Evolutionary conservation across 2,113 vertebrate species (phyloP), one percentile per base, ranked within the genome.

Genomic region (Labrus mixtus): DNA sequence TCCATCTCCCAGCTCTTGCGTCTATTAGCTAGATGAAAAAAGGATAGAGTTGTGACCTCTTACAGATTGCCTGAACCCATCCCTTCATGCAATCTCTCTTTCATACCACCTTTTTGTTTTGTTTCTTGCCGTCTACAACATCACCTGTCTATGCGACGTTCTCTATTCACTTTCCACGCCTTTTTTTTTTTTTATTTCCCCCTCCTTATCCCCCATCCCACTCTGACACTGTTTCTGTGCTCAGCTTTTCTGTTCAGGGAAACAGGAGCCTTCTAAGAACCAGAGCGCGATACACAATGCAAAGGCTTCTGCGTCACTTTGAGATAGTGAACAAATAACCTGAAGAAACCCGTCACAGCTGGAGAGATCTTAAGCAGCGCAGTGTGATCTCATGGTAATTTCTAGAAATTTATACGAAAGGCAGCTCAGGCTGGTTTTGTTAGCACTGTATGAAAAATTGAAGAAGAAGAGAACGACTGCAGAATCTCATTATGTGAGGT

Each of bases 291-390:
- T 15, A 46, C 79, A 48, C 54, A 45, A 72, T 39, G 56, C 55
- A 16, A 37, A 69, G 20, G 25, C 55, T 78, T 54, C 76, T 0
- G 73, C 15, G 2, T 73, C 71, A 76, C 72, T 79, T 86, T 78
- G 64, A 82, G 60, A 65, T 43, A 29, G 39, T 22, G 78, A 71
- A 85, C 53, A 89, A 83, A 85, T 83, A 83, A 83, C 79, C 71
- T 5, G 56, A 50, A 86, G 79, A 81, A 79, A 76, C n/a, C 64
- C 29, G 11, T 63, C 71, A 57, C 74, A 79, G 79, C 61, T 65
- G 70, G 66, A 75, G 63, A 78, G 62, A 68, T 77, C 72, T 46
- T 53, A 22, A 73, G 57, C 73, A 46, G 64, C 57, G 25, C 36
- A 0, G 61, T 29, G 50, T 70, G 80, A 80, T 73, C 74, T 79